Evolutionary conservation across 2,888 invertebrate species (phyloP).

Genomic region (Cetonia aurata): DNA sequence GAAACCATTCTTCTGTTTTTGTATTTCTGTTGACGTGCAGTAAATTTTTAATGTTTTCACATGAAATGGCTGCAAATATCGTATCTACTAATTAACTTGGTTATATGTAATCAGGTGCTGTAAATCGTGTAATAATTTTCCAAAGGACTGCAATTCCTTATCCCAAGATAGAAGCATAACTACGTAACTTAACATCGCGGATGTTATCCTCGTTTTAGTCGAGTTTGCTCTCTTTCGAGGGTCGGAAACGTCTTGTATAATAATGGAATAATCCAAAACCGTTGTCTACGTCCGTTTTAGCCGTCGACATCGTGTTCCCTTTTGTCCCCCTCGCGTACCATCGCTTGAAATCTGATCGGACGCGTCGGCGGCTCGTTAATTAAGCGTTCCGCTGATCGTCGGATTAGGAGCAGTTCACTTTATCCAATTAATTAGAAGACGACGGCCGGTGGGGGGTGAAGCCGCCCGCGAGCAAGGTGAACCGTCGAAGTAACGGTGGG

Average conservation of each 20-base stretch:
- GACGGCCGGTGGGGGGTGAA: slow-evolving; percentile 2
- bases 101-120: no score
- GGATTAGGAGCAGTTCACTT: slow-evolving; percentile 59
- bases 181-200: no score
- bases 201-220: slow-evolving; percentile 1
- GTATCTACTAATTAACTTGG: no score
- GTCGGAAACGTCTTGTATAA: slow-evolving; percentile 41
- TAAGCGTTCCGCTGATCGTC: slow-evolving; percentile 58
- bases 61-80: no score
- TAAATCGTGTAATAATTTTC: no score
- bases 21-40: no score
- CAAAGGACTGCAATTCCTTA: no score
- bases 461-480: slow-evolving; percentile 25
- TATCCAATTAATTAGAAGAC: slow-evolving; percentile 59
- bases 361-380: slow-evolving; percentile 56
- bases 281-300: neutral
- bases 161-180: no score
- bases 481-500: neutral
- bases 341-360: slow-evolving; percentile 59
- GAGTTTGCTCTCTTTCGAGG: neutral
- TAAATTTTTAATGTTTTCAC: no score
- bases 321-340: slow-evolving; percentile 26
- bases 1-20: no score
- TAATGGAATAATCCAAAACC: slow-evolving; percentile 56
- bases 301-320: slow-evolving; percentile 3